Percentiles rank a stretch among this genome's conserved stretches.
These are phyloP conservation scores for Harpagifer antarcticus DNA, from an alignment of 2,797 vertebrate species.

Conservation along the genomic window DNA sequence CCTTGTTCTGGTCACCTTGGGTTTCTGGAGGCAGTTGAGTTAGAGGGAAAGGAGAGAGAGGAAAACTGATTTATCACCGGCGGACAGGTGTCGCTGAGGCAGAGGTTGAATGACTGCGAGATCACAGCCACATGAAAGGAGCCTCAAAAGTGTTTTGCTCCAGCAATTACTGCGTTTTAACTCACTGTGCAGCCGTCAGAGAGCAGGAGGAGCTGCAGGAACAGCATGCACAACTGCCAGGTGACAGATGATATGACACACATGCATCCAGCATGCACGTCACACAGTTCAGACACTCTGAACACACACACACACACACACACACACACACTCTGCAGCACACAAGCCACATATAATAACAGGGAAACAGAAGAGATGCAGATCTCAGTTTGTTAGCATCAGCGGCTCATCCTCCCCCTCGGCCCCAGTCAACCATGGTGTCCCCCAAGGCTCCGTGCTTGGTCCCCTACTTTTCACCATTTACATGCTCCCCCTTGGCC, in stretches of 20 bases:
- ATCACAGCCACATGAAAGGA: slow-evolving; percentile 44
- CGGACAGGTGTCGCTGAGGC: slow-evolving; percentile 52
- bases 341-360: slow-evolving; percentile 48
- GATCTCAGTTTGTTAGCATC: no score
- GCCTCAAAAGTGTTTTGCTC: slow-evolving; percentile 35
- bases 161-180: slow-evolving; percentile 39
- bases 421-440: no score
- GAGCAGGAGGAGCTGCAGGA: slow-evolving; percentile 2
- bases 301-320: neutral
- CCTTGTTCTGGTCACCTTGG: slow-evolving; percentile 66
- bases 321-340: slow-evolving; percentile 1
- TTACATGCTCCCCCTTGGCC: no score
- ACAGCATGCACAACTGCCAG: neutral
- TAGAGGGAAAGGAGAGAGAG: slow-evolving; percentile 20
- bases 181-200: slow-evolving; percentile 24
- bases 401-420: no score
- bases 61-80: slow-evolving; percentile 63
- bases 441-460: no score
- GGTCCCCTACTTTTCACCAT: no score
- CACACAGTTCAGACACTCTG: slow-evolving; percentile 25
- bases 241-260: neutral
- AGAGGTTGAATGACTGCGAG: slow-evolving; percentile 45
- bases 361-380: slow-evolving; percentile 27
- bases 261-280: slow-evolving; percentile 21
- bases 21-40: slow-evolving; percentile 47